Evolutionary conservation across 1,140 invertebrate genomes (phyloP).

Genomic region (Ceratitis capitata): DNA sequence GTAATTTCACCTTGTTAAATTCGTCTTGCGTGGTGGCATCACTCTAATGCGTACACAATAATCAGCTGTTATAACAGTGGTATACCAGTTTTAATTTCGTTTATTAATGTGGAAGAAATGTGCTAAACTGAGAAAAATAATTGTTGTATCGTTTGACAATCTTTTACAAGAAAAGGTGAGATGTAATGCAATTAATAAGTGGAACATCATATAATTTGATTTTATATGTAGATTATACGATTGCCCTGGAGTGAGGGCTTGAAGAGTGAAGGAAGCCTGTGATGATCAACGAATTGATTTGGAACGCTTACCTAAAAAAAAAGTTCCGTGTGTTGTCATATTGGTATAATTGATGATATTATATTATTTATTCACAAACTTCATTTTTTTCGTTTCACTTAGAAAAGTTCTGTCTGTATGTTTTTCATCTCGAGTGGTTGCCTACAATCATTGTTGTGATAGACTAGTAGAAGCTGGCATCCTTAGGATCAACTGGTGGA

Average conservation of each 20-base stretch:
- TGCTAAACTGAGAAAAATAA: not conserved
- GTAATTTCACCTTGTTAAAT: too few relatives aligned
- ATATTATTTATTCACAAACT: too few relatives aligned
- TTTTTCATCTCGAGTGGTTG: too few relatives aligned
- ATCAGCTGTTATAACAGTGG: constrained; percentile 7
- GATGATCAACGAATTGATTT: not conserved
- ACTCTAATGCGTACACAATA: not conserved
- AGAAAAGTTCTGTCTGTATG: too few relatives aligned
- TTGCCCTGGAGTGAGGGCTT: not conserved
- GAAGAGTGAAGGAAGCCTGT: not conserved
- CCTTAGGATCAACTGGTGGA: too few relatives aligned
- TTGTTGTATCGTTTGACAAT: not conserved
- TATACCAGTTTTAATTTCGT: not conserved
- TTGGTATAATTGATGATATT: too few relatives aligned
- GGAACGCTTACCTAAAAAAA: too few relatives aligned
- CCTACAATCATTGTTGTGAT: too few relatives aligned
- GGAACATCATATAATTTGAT: not conserved
- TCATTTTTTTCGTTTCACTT: too few relatives aligned
- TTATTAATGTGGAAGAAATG: not conserved
- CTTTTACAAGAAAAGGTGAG: not conserved
- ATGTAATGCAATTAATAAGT: not conserved
- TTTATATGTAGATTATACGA: not conserved
- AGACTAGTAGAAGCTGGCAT: too few relatives aligned
- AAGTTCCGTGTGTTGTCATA: too few relatives aligned
- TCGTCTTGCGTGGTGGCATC: too few relatives aligned